A percentile compares a stretch with the other conserved stretches of the same genome.
These are phyloP conservation scores for Caenorhabditis panamensis DNA, from an alignment of 2,888 invertebrate species.

Conservation along the genomic window DNA sequence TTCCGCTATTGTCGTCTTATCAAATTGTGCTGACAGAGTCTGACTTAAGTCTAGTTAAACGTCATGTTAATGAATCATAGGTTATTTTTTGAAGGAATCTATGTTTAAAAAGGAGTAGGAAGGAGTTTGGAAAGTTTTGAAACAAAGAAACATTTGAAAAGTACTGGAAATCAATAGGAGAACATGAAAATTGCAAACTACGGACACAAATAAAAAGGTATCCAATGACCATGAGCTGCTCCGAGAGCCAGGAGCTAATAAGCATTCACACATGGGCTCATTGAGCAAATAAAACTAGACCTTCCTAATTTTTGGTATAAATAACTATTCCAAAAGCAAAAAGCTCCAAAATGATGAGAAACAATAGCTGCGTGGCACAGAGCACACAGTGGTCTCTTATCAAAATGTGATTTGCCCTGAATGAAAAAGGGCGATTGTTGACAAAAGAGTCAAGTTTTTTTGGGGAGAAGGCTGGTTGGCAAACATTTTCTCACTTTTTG, in stretches of 20 bases:
- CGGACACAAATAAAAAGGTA: not conserved
- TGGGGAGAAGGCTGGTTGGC: not conserved
- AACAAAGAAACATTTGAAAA: no score
- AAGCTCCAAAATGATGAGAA: not conserved
- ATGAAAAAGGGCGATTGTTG: not conserved
- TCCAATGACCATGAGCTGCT: not conserved
- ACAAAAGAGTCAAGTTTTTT: conserved; percentile 6
- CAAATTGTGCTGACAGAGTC: not conserved
- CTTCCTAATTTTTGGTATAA: no score
- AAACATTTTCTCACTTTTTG: not conserved
- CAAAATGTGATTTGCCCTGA: conserved; percentile 7
- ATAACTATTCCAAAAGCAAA: no score
- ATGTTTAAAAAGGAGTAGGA: no score
- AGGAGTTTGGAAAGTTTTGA: no score
- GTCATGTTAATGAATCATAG: not conserved
- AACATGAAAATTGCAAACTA: not conserved
- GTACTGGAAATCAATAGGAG: no score
- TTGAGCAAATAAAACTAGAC: no score
- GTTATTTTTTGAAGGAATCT: no score
- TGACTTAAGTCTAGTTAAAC: not conserved
- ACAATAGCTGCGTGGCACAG: not conserved
- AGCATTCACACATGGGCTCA: no score
- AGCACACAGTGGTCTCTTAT: not conserved
- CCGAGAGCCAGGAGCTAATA: no score
- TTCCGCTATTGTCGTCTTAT: no score